phyloP scores from a whole-genome alignment of 2,888 invertebrate genomes.

The Biston stratarius region DNA sequence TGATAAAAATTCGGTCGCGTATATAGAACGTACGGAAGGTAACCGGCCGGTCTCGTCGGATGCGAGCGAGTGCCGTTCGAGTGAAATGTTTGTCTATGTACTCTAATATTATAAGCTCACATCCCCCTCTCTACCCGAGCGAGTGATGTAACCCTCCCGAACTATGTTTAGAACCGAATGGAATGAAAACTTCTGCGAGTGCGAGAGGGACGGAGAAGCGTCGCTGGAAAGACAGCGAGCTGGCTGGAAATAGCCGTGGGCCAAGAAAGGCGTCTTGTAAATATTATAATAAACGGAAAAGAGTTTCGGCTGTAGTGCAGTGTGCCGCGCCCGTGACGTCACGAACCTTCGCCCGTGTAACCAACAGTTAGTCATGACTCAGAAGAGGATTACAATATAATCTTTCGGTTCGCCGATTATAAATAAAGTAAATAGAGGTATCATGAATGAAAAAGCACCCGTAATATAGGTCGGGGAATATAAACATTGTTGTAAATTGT shows the following conservation, averaged over 20 bases:
- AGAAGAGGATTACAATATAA: slow-evolving; percentile 10
- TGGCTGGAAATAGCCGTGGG: slow-evolving; percentile 86
- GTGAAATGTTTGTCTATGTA: slow-evolving; percentile 84
- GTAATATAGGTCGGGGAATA: slow-evolving; percentile 53
- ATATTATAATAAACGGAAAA: slow-evolving; percentile 86
- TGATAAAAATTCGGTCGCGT: slow-evolving; percentile 50
- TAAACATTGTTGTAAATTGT: slow-evolving; percentile 54
- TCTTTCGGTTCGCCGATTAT: slow-evolving; percentile 31
- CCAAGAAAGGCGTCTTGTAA: slow-evolving; percentile 88
- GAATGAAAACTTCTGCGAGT: slow-evolving; percentile 47
- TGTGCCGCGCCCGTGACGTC: slow-evolving; percentile 82
- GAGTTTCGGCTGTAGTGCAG: slow-evolving; percentile 79
- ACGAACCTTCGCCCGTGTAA: slow-evolving; percentile 35
- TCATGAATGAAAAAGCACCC: slow-evolving; percentile 64
- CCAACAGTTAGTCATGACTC: background rate
- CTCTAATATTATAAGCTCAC: slow-evolving; percentile 85
- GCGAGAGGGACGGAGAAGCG: slow-evolving; percentile 65
- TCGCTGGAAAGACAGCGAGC: slow-evolving; percentile 72
- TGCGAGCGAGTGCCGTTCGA: slow-evolving; percentile 80
- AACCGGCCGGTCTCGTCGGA: slow-evolving; percentile 71
- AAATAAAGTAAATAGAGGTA: slow-evolving; percentile 36
- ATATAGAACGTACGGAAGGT: slow-evolving; percentile 70
- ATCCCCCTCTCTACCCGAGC: slow-evolving; percentile 82
- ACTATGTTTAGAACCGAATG: slow-evolving; percentile 76
- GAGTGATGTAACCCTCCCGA: slow-evolving; percentile 81